Evolutionary conservation across 2,888 invertebrate genomes (phyloP).

Genomic region (Catocala fraxini): DNA sequence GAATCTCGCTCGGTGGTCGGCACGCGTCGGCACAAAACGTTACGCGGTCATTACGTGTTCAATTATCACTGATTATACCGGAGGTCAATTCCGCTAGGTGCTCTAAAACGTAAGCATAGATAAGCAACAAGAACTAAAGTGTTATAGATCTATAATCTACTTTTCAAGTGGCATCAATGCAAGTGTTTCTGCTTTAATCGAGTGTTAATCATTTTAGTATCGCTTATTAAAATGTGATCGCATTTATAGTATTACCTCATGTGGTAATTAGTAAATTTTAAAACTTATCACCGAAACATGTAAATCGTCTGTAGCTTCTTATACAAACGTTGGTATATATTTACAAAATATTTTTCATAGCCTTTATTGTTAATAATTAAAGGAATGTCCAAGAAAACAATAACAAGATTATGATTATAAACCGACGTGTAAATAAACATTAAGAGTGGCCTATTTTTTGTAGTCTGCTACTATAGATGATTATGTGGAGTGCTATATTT

Average conservation of each 20-base stretch:
- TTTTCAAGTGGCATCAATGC: conserved; percentile 24
- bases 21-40: conserved; percentile 66
- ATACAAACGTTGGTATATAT: no score
- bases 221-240: conserved; percentile 10
- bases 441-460: no score
- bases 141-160: conserved; percentile 8
- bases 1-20: conserved; percentile 73
- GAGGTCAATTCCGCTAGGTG: conserved; percentile 44
- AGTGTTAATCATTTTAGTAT: conserved; percentile 26
- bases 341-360: no score
- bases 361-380: no score
- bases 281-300: no score
- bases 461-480: no score
- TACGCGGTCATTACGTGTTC: conserved; percentile 64
- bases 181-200: conserved; percentile 36
- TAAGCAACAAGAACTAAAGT: conserved; percentile 9
- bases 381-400: no score
- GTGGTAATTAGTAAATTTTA: no score
- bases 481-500: no score
- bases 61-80: conserved; percentile 59
- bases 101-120: conserved; percentile 37
- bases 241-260: background rate
- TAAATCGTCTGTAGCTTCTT: no score
- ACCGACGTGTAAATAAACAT: no score
- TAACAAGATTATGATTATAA: no score